Evolutionary conservation across 2,113 vertebrate genomes (phyloP), one percentile per base, ranked within the genome.

Genomic region (Barnardius zonarius): DNA sequence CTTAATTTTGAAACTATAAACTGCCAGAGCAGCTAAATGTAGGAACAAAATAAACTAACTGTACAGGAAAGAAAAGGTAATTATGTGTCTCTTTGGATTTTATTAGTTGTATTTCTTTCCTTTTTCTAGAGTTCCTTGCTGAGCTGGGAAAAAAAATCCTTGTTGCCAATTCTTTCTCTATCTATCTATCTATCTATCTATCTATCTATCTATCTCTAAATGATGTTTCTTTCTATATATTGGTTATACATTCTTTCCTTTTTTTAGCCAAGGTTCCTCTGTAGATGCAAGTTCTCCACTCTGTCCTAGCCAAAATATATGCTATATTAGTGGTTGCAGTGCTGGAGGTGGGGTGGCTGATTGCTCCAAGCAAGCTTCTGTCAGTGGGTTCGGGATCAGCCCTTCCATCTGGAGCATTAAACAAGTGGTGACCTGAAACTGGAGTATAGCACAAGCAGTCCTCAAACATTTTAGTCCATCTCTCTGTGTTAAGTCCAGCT

Each of bases 1-100:
- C 41, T 81, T 93, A 82, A 92, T 67, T 41, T 23, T 95, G 83
- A 91, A 94, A 93, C 62, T 75, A 76, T 57, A 87, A 92, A 76
- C 59, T 76, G 57, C 41, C 81, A 83, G 41, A 89, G 48, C 31
- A 89, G 77, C 54, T 89, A 94, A 94, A 89, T 86, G 78, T 19
- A 86, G 73, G 79, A 90, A 62, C 41, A 95, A 95, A 94, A 90
- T 61, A 86, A 89, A 92, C 51, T 48, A 83, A 81, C 48, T 55
- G n/a, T 79, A 70, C 1, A 6, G 81, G 75, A 96, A 94, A 88
- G 22, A 88, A 86, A 96, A 90, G 43, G 17, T 73, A 84, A 49
- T 84, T 95, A 92, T 90, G 2, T 72, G 13, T 72, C 44, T 92
- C 31, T 83, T 94, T 51, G 83, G 79, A 72, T 70, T 66, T 79